Conservation (phyloP, 2,113 vertebrate species). For the Dromiciops gliroides region DNA sequence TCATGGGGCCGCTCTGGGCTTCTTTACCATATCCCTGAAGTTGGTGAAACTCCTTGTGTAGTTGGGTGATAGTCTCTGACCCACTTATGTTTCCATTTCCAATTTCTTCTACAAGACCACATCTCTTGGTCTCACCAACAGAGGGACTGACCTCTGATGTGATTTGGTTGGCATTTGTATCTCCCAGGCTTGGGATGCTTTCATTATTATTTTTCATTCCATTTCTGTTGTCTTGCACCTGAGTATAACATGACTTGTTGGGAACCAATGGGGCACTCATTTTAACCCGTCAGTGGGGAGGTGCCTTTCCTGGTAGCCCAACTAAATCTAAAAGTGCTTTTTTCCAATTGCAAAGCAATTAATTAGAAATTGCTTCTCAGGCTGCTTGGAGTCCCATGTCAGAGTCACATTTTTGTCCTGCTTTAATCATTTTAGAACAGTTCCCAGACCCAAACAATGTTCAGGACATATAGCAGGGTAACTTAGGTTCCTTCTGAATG, state of each 20-base stretch:
- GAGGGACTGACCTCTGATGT: conserved; percentile 63
- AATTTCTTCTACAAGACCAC: conserved; percentile 65
- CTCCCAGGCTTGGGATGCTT: conserved; percentile 78
- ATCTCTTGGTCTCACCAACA: conserved; percentile 41
- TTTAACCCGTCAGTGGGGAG: conserved; percentile 59
- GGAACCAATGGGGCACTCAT: conserved; percentile 84
- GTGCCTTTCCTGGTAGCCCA: conserved; percentile 55
- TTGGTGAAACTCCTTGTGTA: conserved; percentile 73
- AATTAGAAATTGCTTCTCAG: conserved; percentile 46
- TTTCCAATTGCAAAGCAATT: conserved; percentile 32
- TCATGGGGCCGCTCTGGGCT: conserved; percentile 51
- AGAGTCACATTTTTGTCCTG: conserved; percentile 62
- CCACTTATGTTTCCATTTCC: conserved; percentile 70
- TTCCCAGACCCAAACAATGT: conserved; percentile 54
- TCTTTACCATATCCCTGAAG: conserved; percentile 66
- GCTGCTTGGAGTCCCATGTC: conserved; percentile 48
- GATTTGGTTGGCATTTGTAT: conserved; percentile 87
- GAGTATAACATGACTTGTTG: conserved; percentile 81
- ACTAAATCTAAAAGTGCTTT: conserved; percentile 2
- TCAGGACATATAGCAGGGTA: conserved; percentile 2
- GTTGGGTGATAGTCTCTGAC: conserved; percentile 63
- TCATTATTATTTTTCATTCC: conserved; percentile 85
- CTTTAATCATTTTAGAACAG: conserved; percentile 35
- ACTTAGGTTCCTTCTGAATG: conserved; percentile 68
- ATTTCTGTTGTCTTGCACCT: conserved; percentile 80